Conservation (phyloP, 2,113 vertebrate species). For the Lipophrys pholis region DNA sequence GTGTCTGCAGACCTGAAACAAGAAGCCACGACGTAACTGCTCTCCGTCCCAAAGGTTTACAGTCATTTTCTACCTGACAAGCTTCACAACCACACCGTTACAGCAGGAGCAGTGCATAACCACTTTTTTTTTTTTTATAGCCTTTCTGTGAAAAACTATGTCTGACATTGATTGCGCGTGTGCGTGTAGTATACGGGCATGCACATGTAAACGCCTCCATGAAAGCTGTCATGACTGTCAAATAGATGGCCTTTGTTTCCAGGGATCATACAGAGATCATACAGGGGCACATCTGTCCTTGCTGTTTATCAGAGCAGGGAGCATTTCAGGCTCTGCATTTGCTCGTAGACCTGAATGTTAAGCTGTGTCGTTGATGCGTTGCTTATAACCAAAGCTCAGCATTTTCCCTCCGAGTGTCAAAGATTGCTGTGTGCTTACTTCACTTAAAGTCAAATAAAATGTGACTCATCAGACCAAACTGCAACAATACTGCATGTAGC, state of each 20-base stretch:
- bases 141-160: conserved; percentile 10
- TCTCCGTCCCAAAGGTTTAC: background rate
- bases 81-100: conserved; percentile 11
- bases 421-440: background rate
- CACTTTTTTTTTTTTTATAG: conserved; percentile 13
- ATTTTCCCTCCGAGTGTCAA: background rate
- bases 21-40: conserved; percentile 20
- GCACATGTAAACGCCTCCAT: conserved; percentile 31
- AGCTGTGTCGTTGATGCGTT: background rate
- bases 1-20: conserved; percentile 47
- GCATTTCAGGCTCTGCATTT: conserved; percentile 8
- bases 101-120: conserved; percentile 9
- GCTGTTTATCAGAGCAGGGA: conserved; percentile 46
- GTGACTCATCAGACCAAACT: conserved; percentile 13
- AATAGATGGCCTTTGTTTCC: conserved; percentile 70
- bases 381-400: background rate
- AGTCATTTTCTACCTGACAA: conserved; percentile 32
- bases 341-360: conserved; percentile 13
- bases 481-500: background rate
- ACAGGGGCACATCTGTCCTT: conserved; percentile 68
- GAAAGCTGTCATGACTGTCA: conserved; percentile 54
- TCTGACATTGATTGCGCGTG: background rate
- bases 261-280: conserved; percentile 60
- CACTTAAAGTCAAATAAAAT: conserved; percentile 3
- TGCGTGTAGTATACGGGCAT: conserved; percentile 12